Evolutionary conservation across 2,888 invertebrate genomes (phyloP).

Genomic region (Drosophila lacicola): DNA sequence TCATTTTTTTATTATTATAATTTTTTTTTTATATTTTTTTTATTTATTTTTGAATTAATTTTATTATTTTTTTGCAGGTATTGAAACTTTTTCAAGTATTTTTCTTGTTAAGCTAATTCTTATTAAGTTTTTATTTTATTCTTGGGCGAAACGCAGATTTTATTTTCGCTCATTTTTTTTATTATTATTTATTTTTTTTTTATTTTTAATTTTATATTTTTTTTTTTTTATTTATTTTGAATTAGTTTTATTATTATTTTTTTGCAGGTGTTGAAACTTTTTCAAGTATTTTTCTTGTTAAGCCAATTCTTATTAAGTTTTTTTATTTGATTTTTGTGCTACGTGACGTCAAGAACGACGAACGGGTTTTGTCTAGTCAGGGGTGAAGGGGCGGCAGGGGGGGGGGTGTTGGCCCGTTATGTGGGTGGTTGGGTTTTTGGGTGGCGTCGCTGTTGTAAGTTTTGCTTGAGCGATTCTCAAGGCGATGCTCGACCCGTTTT

Average conservation of each 20-base stretch:
- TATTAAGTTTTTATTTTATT: too few species aligned
- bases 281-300: conserved; percentile 15
- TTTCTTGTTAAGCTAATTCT: too few species aligned
- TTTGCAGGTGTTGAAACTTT: conserved; percentile 21
- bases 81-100: too few species aligned
- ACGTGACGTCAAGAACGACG: conserved; percentile 29
- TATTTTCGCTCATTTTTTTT: background rate
- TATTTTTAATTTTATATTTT: conserved; percentile 1
- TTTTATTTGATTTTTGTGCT: background rate
- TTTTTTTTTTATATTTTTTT: too few species aligned
- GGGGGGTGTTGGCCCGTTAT: background rate
- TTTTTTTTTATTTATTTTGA: background rate
- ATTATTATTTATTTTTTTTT: background rate
- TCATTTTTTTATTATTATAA: too few species aligned
- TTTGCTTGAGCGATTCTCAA: conserved; percentile 21
- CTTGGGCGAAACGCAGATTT: conserved; percentile 6
- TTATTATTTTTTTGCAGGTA: too few species aligned
- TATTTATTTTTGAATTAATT: too few species aligned
- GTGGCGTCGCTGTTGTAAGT: conserved; percentile 18
- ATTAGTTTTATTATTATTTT: background rate
- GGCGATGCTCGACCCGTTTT: conserved; percentile 16
- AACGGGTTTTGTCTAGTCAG: conserved; percentile 15
- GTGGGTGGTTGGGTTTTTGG: conserved; percentile 27
- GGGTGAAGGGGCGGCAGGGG: background rate
- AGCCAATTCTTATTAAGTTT: conserved; percentile 6